Evolutionary conservation across 2,888 invertebrate species (phyloP), one percentile per base, ranked within the genome.

Genomic region (Chymomyza fuscimana): DNA sequence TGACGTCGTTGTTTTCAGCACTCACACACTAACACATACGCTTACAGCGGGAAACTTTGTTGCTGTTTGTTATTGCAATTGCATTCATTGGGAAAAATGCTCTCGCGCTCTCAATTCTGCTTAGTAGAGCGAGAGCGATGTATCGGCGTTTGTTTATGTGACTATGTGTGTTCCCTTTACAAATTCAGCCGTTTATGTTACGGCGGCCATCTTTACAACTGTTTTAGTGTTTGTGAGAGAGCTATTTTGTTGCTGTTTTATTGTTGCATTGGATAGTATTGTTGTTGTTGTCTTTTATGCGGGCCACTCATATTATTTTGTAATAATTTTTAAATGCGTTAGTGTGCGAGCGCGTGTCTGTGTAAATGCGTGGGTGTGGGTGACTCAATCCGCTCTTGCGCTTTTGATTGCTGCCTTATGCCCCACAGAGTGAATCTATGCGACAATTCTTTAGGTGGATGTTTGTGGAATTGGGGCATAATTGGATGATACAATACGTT

Each of bases 181-280:
- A 82, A 79, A 85, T 87, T 88, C 88, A 87, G 88, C 86, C 69
- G 69, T 79, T 79, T 80, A 78, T 78, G 74, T 70, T 66, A 68
- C 72, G 86, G 88, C 87, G 86, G 88, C 86, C 88, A 86, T 86
- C 86, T 88, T 86, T 88, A 88, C 88, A 88, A 87, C 86, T 67
- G 83, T 75, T 71, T 76, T 77, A 63, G 73, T 74, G 66, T 65
- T 61, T 73, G 76, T 67, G 66, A 61, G 58, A 63, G 63, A 63
- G 76, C 66, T 36, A 29, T 52, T 46, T 46, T 12, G 40, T 51
- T 63, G 59, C 61, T 61, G 65, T 19, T 16, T 50, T 56, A 32
- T 32, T 32, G 32, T 32, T 32, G 32, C 32, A 32, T 32, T 32
- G 32, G 58, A 3, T 25, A 1, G 32, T 59, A 5, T 59, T 15